Base-by-base conservation (phyloP, 2,113 vertebrate genomes). In the Sinocyclocheilus rhinocerous region DNA sequence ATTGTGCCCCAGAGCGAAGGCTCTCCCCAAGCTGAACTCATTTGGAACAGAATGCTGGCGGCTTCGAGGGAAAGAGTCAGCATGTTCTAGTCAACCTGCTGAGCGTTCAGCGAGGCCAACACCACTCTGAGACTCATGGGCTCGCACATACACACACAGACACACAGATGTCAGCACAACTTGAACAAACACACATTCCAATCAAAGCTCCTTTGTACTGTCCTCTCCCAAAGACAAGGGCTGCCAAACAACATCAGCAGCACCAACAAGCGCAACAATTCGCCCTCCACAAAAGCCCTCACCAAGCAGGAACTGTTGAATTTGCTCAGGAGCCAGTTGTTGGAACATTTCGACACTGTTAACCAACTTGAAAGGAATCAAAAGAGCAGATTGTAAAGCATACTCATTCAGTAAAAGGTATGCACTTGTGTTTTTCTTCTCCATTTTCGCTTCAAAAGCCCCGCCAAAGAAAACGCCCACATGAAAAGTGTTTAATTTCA, bases 11-110 rank as follows among this genome's bases (percentile, higher is more conserved):
- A 36, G 86, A 87, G 91, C 87, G 1, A 84, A 85, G 87, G 91
- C 91, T 91, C 93, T 93, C 92, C 78, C 83, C 86, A 88, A 90
- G 92, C 93, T 93, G 92, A 92, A 89, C 93, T 92, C 83, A 45
- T 86, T 92, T 92, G 94, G 96, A 95, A 96, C 94, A 96, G 94
- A 94, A 93, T 94, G 95, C 95, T 91, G 93, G 92, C 89, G 92
- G 92, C 50, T 55, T 76, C 80, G 88, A 87, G 91, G 92, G 94
- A 94, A 92, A 91, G 90, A 85, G 26, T 90, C 91, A 93, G 91
- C 89, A 91, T 57, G 86, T 92, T 83, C 92, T 91, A 84, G 89
- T 89, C 87, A 81, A 79, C 86, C 76, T 86, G 67, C 86, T 86
- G 83, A 63, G 63, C 65, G 16, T 76, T 70, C 89, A 87, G 86